These are phyloP conservation scores for Morpho deidamia DNA, from an alignment of 2,888 invertebrate species.

Conservation along the genomic window DNA sequence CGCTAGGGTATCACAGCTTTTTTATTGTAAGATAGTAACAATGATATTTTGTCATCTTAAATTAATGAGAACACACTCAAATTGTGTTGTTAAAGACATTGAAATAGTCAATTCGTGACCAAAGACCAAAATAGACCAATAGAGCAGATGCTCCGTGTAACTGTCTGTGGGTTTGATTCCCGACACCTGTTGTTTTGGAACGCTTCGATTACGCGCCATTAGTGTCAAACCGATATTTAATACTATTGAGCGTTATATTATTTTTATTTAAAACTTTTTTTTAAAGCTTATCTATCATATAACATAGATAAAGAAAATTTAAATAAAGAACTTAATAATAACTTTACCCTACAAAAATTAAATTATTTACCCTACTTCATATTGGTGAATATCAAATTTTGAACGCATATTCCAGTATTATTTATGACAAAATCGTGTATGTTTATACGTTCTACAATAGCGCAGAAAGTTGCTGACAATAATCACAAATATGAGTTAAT, in stretches of 20 bases:
- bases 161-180: constrained; percentile 69
- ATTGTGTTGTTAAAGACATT: no score
- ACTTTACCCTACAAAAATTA: not conserved
- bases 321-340: not conserved
- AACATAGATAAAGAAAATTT: no score
- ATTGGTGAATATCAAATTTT: no score
- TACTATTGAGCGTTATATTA: constrained; percentile 36
- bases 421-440: no score
- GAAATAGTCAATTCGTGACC: constrained; percentile 3
- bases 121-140: constrained; percentile 40
- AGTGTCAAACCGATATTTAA: constrained; percentile 62
- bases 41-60: no score
- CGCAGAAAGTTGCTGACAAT: no score
- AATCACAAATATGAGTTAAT: no score
- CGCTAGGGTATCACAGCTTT: no score
- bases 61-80: not conserved
- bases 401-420: no score
- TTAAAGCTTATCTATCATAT: not conserved
- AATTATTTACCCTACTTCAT: not conserved
- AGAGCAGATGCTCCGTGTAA: constrained; percentile 58
- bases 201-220: constrained; percentile 70
- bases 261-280: not conserved
- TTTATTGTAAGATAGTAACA: no score
- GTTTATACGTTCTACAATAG: no score
- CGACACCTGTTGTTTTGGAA: constrained; percentile 70